These are phyloP conservation scores for Numida meleagris DNA, from an alignment of 2,113 vertebrate genomes.

Conservation along the genomic window DNA sequence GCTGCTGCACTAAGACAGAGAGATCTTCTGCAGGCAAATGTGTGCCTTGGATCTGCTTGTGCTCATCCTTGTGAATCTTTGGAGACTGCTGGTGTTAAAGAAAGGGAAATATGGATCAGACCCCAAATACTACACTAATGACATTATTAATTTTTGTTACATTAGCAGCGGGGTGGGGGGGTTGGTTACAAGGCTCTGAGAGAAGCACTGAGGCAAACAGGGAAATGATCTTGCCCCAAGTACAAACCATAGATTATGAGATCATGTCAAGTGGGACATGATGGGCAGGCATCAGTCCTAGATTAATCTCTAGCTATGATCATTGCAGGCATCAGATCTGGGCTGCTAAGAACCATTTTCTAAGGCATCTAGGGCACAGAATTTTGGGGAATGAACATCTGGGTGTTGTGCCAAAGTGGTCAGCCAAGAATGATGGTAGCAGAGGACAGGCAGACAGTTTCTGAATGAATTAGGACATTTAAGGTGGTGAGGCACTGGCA, in stretches of 20 bases:
- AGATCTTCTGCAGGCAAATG: background rate
- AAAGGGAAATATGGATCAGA: background rate
- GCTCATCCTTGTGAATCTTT: background rate
- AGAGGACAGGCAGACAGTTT: background rate
- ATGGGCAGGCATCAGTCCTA: background rate
- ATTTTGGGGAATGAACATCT: background rate
- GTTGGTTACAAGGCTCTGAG: background rate
- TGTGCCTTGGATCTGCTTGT: background rate
- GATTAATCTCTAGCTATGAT: background rate
- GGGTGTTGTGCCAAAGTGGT: background rate
- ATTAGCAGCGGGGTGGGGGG: background rate
- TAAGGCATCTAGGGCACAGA: background rate
- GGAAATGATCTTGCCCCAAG: background rate
- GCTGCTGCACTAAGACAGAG: constrained; percentile 16
- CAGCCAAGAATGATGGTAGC: background rate
- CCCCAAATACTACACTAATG: background rate
- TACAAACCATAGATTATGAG: background rate
- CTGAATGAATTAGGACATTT: background rate
- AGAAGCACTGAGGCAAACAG: constrained; percentile 3
- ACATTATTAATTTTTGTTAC: background rate
- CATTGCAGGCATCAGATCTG: background rate
- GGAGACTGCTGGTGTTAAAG: background rate
- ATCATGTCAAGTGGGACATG: background rate
- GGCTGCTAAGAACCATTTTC: background rate
- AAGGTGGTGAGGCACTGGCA: too few relatives aligned